A percentile compares a stretch with the other conserved stretches of the same genome.
Conservation (phyloP, 2,113 vertebrate species). For the Passer montanus region DNA sequence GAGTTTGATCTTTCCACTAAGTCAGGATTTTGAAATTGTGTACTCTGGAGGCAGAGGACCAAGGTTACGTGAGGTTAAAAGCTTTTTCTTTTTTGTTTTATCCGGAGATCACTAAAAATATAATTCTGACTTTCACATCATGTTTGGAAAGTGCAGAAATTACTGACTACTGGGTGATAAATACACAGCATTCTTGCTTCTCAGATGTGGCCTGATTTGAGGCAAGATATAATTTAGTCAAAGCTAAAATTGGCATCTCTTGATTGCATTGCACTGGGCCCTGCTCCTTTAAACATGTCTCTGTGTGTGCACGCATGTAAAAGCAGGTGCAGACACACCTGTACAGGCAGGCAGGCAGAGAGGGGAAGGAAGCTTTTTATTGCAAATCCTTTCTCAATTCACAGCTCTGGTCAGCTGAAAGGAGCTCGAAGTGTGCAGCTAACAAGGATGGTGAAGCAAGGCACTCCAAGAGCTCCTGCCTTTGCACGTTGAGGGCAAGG, state of each 20-base stretch:
- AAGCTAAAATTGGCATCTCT: neutral
- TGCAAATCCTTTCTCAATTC: neutral
- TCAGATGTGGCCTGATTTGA: neutral
- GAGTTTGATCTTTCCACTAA: neutral
- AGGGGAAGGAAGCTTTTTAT: neutral
- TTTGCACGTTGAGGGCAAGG: neutral
- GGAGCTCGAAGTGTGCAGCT: neutral
- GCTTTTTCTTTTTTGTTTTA: neutral
- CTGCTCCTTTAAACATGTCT: neutral
- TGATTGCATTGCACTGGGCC: neutral
- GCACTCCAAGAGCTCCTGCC: neutral
- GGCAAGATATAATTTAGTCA: neutral
- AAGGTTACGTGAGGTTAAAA: neutral
- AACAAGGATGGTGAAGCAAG: neutral
- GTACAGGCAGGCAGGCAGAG: neutral
- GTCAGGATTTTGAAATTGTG: neutral
- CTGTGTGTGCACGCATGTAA: neutral
- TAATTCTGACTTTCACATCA: neutral
- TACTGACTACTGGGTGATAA: neutral
- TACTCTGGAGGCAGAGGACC: neutral
- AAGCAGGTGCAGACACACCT: neutral
- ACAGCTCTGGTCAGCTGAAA: neutral
- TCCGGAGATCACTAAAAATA: neutral
- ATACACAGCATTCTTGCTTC: neutral
- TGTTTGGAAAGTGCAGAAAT: neutral